Evolutionary conservation across 1,140 invertebrate species (phyloP).

Genomic region (Stegodyphus dumicola): DNA sequence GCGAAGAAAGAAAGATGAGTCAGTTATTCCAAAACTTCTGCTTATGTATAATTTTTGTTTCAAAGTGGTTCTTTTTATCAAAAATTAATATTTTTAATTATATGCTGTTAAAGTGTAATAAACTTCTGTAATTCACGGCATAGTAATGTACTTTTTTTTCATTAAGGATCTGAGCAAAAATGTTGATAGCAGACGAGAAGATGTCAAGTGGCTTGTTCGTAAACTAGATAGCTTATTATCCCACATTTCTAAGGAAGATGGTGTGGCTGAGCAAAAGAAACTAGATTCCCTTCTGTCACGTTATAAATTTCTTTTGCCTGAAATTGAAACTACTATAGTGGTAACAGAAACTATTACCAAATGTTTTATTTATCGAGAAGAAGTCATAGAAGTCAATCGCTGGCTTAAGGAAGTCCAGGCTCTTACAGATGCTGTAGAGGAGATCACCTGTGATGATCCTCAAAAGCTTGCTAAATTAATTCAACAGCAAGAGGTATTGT

Average conservation of each 20-base stretch:
- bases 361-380: slow-evolving; percentile 90
- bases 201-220: slow-evolving; percentile 94
- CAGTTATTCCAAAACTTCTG: too few species aligned
- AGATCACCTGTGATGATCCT: slow-evolving; percentile 51
- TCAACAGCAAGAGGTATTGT: slow-evolving; percentile 77
- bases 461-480: slow-evolving; percentile 71
- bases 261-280: slow-evolving; percentile 76
- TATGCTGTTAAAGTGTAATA: not conserved
- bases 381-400: slow-evolving; percentile 80
- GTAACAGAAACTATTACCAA: slow-evolving; percentile 91
- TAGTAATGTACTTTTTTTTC: slow-evolving; percentile 47
- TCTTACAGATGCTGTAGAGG: slow-evolving; percentile 40
- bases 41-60: too few species aligned
- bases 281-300: slow-evolving; percentile 84
- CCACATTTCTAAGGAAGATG: slow-evolving; percentile 83
- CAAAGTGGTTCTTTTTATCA: too few species aligned
- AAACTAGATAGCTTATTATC: slow-evolving; percentile 82
- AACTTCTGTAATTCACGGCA: not conserved
- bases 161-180: slow-evolving; percentile 85
- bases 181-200: slow-evolving; percentile 87
- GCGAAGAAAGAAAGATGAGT: too few species aligned
- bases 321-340: slow-evolving; percentile 90
- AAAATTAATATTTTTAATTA: too few species aligned
- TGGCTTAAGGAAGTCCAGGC: slow-evolving; percentile 67
- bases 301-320: slow-evolving; percentile 91